A percentile compares a stretch with the other conserved stretches of the same genome.
Evolutionary conservation across 2,797 vertebrate genomes (phyloP).

Genomic region (Chanos chanos): DNA sequence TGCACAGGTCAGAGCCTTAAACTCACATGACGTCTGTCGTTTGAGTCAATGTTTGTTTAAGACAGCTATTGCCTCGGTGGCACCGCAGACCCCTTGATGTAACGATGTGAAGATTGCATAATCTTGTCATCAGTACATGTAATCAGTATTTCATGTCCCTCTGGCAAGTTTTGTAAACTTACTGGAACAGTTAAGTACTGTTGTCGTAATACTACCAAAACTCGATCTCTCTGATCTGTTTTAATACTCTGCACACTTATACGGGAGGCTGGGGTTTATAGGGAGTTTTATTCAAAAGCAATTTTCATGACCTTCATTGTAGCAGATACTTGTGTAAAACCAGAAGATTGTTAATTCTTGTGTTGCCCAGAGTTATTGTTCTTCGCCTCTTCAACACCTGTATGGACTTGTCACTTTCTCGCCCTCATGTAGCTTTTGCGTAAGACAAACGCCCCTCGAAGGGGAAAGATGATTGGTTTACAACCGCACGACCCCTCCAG

Average conservation of each 20-base stretch:
- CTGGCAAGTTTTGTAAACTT: too few relatives aligned
- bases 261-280: too few relatives aligned
- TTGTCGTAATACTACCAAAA: too few relatives aligned
- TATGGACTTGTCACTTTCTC: neutral
- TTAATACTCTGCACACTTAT: too few relatives aligned
- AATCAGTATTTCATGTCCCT: too few relatives aligned
- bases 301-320: too few relatives aligned
- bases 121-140: neutral
- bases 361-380: slow-evolving; percentile 8
- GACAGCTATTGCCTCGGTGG: neutral
- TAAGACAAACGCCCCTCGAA: slow-evolving; percentile 53
- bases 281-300: too few relatives aligned
- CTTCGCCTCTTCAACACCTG: neutral
- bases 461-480: slow-evolving; percentile 60
- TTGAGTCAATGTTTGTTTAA: too few relatives aligned
- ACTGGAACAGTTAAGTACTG: too few relatives aligned
- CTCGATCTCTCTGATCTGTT: too few relatives aligned
- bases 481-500: neutral
- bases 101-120: neutral
- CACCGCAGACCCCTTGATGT: neutral
- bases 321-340: too few relatives aligned
- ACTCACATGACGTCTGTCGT: neutral
- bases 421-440: neutral
- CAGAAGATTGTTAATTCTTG: neutral
- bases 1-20: slow-evolving; percentile 3